Conservation (phyloP, 1,140 invertebrate genomes). For the Trinorchestia longiramus region DNA sequence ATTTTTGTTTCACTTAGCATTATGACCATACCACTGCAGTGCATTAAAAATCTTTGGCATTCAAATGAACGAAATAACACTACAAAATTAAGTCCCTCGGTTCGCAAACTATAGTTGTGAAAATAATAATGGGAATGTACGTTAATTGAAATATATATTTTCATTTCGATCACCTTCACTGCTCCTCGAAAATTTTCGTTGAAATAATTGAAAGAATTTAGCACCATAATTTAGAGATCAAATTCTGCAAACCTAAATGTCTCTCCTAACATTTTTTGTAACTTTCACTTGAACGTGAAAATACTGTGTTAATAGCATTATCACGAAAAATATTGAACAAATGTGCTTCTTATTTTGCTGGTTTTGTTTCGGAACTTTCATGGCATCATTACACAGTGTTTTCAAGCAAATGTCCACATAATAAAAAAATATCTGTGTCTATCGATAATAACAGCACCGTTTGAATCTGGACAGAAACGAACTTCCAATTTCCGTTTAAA, state of each 20-base stretch:
- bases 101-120: background rate
- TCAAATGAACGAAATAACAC: background rate
- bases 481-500: background rate
- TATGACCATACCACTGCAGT: no score
- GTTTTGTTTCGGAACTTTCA: background rate
- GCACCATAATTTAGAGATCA: background rate
- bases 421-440: background rate
- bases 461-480: background rate
- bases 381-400: background rate
- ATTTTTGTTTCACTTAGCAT: no score
- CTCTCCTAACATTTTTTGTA: background rate
- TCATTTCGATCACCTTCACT: background rate
- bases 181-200: background rate
- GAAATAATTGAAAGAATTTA: background rate
- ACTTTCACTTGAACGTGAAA: background rate
- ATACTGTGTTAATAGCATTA: background rate
- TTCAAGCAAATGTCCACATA: no score
- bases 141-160: background rate
- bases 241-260: background rate
- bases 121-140: background rate
- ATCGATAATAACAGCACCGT: background rate
- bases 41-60: background rate
- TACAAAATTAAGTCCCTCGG: background rate
- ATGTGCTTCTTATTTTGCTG: background rate
- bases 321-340: background rate